Percentiles rank a stretch among this genome's conserved stretches.
Conservation (phyloP, 2,888 invertebrate genomes). For the Rhingia campestris region DNA sequence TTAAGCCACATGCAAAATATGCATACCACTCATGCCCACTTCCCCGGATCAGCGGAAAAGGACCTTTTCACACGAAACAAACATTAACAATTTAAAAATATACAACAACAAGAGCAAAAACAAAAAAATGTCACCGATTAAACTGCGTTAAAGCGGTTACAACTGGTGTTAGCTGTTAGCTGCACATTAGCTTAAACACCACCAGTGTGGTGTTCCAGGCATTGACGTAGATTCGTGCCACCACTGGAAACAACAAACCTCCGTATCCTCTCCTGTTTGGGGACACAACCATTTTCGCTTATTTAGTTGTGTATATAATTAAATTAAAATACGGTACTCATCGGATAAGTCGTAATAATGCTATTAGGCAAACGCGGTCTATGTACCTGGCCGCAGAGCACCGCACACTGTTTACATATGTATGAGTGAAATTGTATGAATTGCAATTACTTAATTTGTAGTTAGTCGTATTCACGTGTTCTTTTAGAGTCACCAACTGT, state of each 20-base stretch:
- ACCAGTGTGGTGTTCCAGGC: slow-evolving; percentile 8
- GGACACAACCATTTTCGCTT: slow-evolving; percentile 46
- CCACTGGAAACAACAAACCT: neutral
- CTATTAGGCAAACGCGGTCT: slow-evolving; percentile 63
- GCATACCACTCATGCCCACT: slow-evolving; percentile 9
- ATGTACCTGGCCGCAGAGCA: slow-evolving; percentile 16
- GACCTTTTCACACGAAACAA: slow-evolving; percentile 54
- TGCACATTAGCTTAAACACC: slow-evolving; percentile 55
- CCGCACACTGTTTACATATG: neutral
- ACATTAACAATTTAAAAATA: slow-evolving; percentile 56
- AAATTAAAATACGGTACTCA: slow-evolving; percentile 72
- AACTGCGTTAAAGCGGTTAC: slow-evolving; percentile 68
- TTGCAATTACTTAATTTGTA: slow-evolving; percentile 69
- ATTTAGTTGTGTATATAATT: slow-evolving; percentile 68
- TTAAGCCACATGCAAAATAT: slow-evolving; percentile 62
- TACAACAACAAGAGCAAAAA: neutral
- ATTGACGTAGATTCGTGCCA: slow-evolving; percentile 31
- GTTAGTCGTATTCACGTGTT: slow-evolving; percentile 34
- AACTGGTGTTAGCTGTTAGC: slow-evolving; percentile 51
- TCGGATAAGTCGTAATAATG: slow-evolving; percentile 72
- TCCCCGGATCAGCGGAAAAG: neutral
- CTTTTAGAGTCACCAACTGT: slow-evolving; percentile 25
- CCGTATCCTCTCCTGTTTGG: neutral
- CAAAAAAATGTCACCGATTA: slow-evolving; percentile 58
- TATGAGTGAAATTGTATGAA: slow-evolving; percentile 3